phyloP scores from a whole-genome alignment of 1,140 invertebrate species.

The Augochlora pura region DNA sequence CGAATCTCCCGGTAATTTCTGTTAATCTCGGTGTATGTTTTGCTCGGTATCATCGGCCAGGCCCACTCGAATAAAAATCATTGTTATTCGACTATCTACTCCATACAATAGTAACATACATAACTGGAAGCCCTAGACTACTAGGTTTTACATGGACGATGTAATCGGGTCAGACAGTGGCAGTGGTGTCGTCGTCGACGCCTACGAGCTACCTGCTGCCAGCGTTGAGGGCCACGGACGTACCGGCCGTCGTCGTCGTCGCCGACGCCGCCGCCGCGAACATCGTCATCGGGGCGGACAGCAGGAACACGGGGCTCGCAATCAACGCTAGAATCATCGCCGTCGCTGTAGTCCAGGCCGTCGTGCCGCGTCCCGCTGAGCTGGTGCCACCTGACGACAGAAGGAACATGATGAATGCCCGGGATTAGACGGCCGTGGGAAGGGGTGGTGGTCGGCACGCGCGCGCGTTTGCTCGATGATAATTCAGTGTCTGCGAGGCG shows the following conservation, averaged over 20 bases:
- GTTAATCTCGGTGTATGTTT: not conserved
- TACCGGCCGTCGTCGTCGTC: not conserved
- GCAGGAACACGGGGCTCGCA: conserved; percentile 38
- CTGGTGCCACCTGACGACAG: conserved; percentile 36
- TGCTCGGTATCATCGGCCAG: conserved; percentile 1
- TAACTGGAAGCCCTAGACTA: conserved; percentile 81
- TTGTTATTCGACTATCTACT: conserved; percentile 76
- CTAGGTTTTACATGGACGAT: conserved; percentile 80
- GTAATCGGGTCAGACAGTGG: conserved; percentile 69
- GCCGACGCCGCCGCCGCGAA: conserved; percentile 3
- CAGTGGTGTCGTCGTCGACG: conserved; percentile 39
- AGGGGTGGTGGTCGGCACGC: too few relatives aligned
- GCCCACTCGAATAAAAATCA: conserved; percentile 74
- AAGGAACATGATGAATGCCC: conserved; percentile 1
- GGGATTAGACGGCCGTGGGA: conserved; percentile 1
- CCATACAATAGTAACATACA: conserved; percentile 79
- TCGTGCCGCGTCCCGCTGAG: conserved; percentile 27
- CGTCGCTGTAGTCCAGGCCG: conserved; percentile 48
- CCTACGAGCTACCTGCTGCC: conserved; percentile 54
- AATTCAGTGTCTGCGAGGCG: not conserved
- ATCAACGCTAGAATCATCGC: conserved; percentile 28
- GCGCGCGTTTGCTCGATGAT: too few relatives aligned
- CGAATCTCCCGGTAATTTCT: too few relatives aligned
- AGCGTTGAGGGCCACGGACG: not conserved
- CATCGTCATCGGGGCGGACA: conserved; percentile 44